These are phyloP conservation scores for Lithophane ornitopus DNA, from an alignment of 2,888 invertebrate genomes.

Conservation along the genomic window DNA sequence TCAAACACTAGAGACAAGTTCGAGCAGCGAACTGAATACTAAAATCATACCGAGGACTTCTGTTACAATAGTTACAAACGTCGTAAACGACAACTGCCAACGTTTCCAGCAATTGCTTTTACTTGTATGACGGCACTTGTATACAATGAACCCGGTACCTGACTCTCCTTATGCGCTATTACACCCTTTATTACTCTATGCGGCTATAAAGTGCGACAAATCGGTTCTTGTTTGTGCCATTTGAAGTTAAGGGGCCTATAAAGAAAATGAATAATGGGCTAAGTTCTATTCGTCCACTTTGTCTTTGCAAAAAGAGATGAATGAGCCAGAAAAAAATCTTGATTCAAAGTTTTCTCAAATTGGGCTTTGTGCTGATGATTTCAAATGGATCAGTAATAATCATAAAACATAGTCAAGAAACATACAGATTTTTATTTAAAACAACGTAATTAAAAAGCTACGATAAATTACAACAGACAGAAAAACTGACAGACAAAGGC, in stretches of 20 bases:
- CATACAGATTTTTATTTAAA: background rate
- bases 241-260: slow-evolving; percentile 37
- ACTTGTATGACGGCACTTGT: slow-evolving; percentile 38
- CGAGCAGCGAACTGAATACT: slow-evolving; percentile 54
- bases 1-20: slow-evolving; percentile 50
- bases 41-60: slow-evolving; percentile 50
- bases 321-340: slow-evolving; percentile 1
- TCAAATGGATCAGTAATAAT: background rate
- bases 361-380: background rate
- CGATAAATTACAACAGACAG: background rate
- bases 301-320: slow-evolving; percentile 10
- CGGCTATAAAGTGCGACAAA: slow-evolving; percentile 47
- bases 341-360: background rate
- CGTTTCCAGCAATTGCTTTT: slow-evolving; percentile 45
- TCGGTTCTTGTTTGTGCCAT: slow-evolving; percentile 50
- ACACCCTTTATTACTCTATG: slow-evolving; percentile 46
- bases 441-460: background rate
- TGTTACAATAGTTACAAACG: slow-evolving; percentile 29
- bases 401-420: background rate
- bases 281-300: slow-evolving; percentile 31
- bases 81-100: slow-evolving; percentile 47
- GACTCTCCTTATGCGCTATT: slow-evolving; percentile 50
- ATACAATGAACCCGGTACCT: slow-evolving; percentile 46
- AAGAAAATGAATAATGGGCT: slow-evolving; percentile 44
- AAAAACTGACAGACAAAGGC: background rate